Evolutionary conservation across 2,888 invertebrate genomes (phyloP), one percentile per base, ranked within the genome.

Genomic region (Penaeus monodon): DNA sequence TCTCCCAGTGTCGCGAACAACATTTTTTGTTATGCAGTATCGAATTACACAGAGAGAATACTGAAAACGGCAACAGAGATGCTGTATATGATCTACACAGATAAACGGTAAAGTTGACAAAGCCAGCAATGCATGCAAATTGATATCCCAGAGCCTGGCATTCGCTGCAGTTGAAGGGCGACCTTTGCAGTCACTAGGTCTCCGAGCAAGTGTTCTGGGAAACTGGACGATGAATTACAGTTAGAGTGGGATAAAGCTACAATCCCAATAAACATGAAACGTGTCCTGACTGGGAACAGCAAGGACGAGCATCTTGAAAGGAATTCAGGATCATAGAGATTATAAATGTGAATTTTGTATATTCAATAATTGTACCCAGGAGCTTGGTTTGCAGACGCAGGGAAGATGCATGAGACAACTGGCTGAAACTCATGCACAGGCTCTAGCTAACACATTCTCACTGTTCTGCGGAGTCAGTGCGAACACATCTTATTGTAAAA

Each of bases 351-450:
- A 38, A 38, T 6, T 74, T 74, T 38, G 29, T 74, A 17, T 29
- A 74, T 38, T 74, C 17, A 24, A 17, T 74, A 4, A 14, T 38
- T 74, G 29, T 38, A 33, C 38, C 2, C 3, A 29, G 74, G 74
- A 74, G 74, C 38, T 38, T 74, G 74, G 76, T 38, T 76, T 49
- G 14, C 33, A 76, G 76, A 76, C 24, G 20, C 76, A 49, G 76
- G 76, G 44, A 76, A 49, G 44, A 38, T 22, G 76, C n/a, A 49
- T 10, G 76, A 76, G 44, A 44, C 49, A 38, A n/a, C 22, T 38
- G 76, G 22, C 29, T 38, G 76, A 22, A 49, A 76, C 76, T 3
- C 44, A 76, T 49, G 44, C 44, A 6, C 76, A 22, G 49, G 20
- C 44, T n/a, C n/a, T 76, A 22, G 49, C n/a, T 20, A 76, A 38